These are phyloP conservation scores for Syngnathus scovelli DNA, from an alignment of 2,113 vertebrate genomes.

Conservation along the genomic window DNA sequence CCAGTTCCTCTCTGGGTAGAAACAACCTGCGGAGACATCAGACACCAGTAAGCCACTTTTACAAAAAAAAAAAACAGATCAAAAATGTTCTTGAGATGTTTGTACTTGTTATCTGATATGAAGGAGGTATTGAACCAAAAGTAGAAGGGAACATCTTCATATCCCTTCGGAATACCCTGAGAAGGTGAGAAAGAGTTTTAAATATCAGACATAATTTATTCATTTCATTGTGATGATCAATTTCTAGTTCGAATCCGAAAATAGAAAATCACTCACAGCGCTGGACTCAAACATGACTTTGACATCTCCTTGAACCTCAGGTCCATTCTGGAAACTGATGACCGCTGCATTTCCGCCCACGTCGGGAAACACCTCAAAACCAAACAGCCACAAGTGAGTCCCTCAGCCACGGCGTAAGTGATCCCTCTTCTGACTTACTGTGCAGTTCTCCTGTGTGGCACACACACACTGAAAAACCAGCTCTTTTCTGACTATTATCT, in stretches of 20 bases:
- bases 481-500: conserved; percentile 74
- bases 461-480: conserved; percentile 78
- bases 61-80: background rate
- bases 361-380: conserved; percentile 80
- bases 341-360: conserved; percentile 74
- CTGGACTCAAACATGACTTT: conserved; percentile 87
- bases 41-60: background rate
- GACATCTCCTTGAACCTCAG: conserved; percentile 81
- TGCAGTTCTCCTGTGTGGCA: conserved; percentile 77
- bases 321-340: conserved; percentile 78
- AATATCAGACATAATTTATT: background rate
- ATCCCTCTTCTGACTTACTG: conserved; percentile 59
- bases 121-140: conserved; percentile 97
- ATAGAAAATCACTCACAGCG: conserved; percentile 73
- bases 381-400: background rate
- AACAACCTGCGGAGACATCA: conserved; percentile 73
- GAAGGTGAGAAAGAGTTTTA: background rate
- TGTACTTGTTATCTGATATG: conserved; percentile 81
- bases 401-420: background rate
- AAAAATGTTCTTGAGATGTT: background rate
- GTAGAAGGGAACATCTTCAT: conserved; percentile 88
- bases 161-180: conserved; percentile 84
- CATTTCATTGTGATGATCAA: no score
- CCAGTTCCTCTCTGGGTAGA: conserved; percentile 82
- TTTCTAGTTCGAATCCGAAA: background rate